phyloP scores from a whole-genome alignment of 2,797 vertebrate species.

The Delichon dasypus region DNA sequence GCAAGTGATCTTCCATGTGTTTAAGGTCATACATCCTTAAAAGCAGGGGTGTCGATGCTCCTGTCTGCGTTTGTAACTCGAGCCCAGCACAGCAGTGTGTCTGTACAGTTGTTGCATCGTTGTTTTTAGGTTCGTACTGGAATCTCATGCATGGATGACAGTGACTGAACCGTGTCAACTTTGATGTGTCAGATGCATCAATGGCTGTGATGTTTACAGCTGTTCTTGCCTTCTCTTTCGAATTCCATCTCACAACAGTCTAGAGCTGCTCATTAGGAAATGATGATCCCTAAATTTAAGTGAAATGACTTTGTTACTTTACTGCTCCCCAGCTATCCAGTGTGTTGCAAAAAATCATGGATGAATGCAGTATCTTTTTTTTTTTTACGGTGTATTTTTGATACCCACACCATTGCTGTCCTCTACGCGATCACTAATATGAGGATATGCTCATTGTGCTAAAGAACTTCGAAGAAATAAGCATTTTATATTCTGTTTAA shows the following conservation, averaged over 20 bases:
- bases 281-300: slow-evolving; percentile 36
- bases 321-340: neutral
- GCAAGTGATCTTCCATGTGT: neutral
- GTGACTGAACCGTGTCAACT: slow-evolving; percentile 76
- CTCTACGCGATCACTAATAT: neutral
- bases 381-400: neutral
- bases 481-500: neutral
- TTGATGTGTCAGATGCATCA: slow-evolving; percentile 66
- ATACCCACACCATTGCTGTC: neutral
- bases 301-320: slow-evolving; percentile 57
- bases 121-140: slow-evolving; percentile 84
- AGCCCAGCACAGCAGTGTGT: slow-evolving; percentile 58
- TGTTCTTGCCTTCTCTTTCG: slow-evolving; percentile 74
- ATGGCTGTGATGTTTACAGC: slow-evolving; percentile 79
- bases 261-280: slow-evolving; percentile 58
- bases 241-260: slow-evolving; percentile 65
- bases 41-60: neutral
- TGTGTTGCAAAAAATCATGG: neutral
- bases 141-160: slow-evolving; percentile 79
- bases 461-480: neutral
- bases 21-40: slow-evolving; percentile 25
- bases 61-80: neutral
- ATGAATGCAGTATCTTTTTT: neutral
- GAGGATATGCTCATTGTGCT: neutral
- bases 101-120: slow-evolving; percentile 85